A percentile compares a stretch with the other conserved stretches of the same genome.
Evolutionary conservation across 2,797 vertebrate species (phyloP).

Genomic region (Sebastes cheni): DNA sequence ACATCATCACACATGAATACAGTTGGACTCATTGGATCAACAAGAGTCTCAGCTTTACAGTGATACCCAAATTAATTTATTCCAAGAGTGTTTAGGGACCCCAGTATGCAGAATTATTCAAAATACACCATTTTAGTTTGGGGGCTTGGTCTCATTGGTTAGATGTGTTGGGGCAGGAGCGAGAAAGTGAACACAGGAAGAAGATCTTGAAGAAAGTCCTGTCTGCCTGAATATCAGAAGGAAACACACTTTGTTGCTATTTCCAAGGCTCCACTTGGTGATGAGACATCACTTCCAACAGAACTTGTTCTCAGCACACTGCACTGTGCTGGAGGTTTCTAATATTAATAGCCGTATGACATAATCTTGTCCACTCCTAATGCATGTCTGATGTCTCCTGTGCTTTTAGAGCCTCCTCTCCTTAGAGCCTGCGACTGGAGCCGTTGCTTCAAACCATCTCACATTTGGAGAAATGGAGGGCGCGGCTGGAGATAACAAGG

Average conservation of each 20-base stretch:
- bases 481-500: not conserved
- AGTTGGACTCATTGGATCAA: too few relatives aligned
- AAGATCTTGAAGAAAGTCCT: too few relatives aligned
- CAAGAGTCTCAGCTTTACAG: too few relatives aligned
- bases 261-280: not conserved
- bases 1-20: too few relatives aligned
- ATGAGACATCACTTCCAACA: not conserved
- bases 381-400: slow-evolving; percentile 39
- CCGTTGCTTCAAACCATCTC: slow-evolving; percentile 18
- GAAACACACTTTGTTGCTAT: not conserved
- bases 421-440: not conserved
- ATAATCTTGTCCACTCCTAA: slow-evolving; percentile 28
- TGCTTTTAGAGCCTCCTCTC: slow-evolving; percentile 35
- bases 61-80: too few relatives aligned
- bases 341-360: slow-evolving; percentile 38
- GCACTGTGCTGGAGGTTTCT: not conserved
- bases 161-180: too few relatives aligned
- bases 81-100: too few relatives aligned
- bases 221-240: not conserved
- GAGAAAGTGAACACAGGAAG: not conserved
- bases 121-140: too few relatives aligned
- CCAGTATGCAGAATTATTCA: too few relatives aligned
- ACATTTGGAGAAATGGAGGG: not conserved
- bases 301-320: not conserved
- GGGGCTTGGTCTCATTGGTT: too few relatives aligned